Conservation (phyloP, 1,140 invertebrate species). For the Aphis gossypii region DNA sequence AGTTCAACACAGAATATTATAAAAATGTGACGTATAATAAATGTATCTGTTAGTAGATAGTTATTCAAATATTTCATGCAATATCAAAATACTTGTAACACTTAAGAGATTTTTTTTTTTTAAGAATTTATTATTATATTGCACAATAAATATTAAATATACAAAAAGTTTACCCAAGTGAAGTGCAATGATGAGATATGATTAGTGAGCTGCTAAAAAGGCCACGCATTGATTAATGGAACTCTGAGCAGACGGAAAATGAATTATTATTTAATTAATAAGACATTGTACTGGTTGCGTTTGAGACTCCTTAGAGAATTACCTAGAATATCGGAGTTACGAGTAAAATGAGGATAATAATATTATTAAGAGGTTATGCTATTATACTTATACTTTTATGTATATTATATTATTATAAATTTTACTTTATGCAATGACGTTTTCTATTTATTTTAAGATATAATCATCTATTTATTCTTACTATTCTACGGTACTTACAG, state of each 20-base stretch:
- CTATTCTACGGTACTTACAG: too few species aligned
- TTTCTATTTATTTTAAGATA: too few species aligned
- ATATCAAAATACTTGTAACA: too few species aligned
- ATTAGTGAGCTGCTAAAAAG: not conserved
- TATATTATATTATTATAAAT: too few species aligned
- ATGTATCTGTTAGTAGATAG: too few species aligned
- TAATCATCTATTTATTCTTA: too few species aligned
- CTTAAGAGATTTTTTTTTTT: too few species aligned
- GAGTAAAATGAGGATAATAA: not conserved
- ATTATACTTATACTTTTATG: not conserved
- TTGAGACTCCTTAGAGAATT: not conserved
- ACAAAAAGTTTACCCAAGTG: not conserved
- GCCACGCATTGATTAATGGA: not conserved
- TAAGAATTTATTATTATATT: too few species aligned
- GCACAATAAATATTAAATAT: not conserved
- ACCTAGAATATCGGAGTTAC: not conserved
- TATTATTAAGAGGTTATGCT: not conserved
- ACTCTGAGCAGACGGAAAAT: not conserved
- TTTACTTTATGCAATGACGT: too few species aligned
- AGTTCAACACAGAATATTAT: not conserved
- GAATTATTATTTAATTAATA: not conserved
- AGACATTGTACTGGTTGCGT: not conserved
- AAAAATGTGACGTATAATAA: not conserved
- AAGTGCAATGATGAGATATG: not conserved
- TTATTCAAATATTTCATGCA: too few species aligned